These are phyloP conservation scores for Drosophila prostipennis DNA, from an alignment of 2,888 invertebrate genomes.

Conservation along the genomic window DNA sequence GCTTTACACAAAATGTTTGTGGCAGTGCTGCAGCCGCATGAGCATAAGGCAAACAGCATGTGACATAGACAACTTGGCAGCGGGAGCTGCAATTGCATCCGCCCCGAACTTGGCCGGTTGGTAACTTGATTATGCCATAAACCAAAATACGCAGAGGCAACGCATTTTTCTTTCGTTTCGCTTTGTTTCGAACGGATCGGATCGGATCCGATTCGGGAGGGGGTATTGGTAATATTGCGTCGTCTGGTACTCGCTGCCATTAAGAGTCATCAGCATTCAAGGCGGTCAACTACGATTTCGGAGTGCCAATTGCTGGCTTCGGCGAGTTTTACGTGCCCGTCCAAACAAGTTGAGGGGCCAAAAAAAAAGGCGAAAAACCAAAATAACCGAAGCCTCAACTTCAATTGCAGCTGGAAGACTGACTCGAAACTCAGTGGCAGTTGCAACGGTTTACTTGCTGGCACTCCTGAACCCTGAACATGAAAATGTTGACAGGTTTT, in stretches of 20 bases:
- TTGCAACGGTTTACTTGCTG: conserved; percentile 34
- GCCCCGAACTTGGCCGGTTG: conserved; percentile 49
- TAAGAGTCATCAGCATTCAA: conserved; percentile 78
- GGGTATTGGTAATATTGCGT: conserved; percentile 59
- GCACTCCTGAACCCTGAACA: conserved; percentile 60
- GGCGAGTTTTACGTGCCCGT: conserved; percentile 46
- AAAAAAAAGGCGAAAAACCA: conserved; percentile 21
- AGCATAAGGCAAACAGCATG: conserved; percentile 49
- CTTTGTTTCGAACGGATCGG: conserved; percentile 7
- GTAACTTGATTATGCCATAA: conserved; percentile 71
- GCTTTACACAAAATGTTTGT: neutral
- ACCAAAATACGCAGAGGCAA: conserved; percentile 47
- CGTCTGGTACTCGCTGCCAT: conserved; percentile 43
- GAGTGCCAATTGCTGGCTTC: conserved; percentile 69
- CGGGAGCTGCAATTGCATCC: conserved; percentile 59
- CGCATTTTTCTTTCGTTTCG: conserved; percentile 39
- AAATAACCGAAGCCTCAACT: conserved; percentile 12
- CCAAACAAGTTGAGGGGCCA: conserved; percentile 42
- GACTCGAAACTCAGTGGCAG: conserved; percentile 21
- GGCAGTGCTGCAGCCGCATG: conserved; percentile 1
- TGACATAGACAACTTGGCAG: conserved; percentile 74
- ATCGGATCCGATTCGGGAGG: neutral
- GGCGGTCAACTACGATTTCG: conserved; percentile 72
- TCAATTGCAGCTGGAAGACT: conserved; percentile 1
- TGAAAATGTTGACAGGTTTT: conserved; percentile 58